Evolutionary conservation across 2,797 vertebrate species (phyloP).

Genomic region (Pitangus sulphuratus): DNA sequence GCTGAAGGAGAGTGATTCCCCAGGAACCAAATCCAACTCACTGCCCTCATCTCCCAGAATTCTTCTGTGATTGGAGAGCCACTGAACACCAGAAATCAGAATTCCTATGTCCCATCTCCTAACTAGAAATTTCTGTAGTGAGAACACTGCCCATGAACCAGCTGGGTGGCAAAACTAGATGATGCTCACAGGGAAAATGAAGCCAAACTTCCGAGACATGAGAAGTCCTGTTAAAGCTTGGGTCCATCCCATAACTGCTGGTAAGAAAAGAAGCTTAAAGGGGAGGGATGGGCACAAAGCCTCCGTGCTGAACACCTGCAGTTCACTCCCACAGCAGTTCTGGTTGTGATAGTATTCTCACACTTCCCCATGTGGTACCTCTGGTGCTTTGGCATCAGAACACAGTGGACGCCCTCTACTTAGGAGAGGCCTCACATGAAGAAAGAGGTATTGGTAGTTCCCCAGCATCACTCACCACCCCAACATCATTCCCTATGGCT

Average conservation of each 20-base stretch:
- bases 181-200: not conserved
- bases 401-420: not conserved
- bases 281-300: not conserved
- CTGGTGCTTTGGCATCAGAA: not conserved
- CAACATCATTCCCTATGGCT: not conserved
- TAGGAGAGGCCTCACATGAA: rapidly evolving
- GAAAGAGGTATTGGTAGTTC: rapidly evolving
- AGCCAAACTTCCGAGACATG: not conserved
- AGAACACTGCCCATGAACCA: not conserved
- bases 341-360: not conserved
- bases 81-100: not conserved
- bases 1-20: not conserved
- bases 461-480: not conserved
- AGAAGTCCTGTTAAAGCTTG: not conserved
- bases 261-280: not conserved
- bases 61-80: rapidly evolving
- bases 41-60: not conserved
- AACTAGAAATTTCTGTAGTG: not conserved
- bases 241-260: not conserved
- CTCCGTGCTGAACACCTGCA: not conserved
- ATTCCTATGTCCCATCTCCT: not conserved
- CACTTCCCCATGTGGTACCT: rapidly evolving
- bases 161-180: not conserved
- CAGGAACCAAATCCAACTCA: not conserved
- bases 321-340: not conserved